Base-by-base conservation (phyloP, 2,797 vertebrate genomes). In the Calcarius lapponicus region DNA sequence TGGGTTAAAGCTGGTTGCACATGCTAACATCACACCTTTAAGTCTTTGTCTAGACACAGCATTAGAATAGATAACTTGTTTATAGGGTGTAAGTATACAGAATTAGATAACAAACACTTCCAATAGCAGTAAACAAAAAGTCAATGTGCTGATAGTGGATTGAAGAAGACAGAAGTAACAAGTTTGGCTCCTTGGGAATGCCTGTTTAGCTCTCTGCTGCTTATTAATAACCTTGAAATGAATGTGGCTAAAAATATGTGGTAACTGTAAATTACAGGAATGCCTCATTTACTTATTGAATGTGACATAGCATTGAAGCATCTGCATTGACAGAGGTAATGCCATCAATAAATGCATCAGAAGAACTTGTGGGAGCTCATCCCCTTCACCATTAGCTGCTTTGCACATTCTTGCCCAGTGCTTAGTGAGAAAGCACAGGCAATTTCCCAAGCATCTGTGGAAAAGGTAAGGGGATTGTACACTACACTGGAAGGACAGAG, bases 41-140 rank as follows among this genome's bases (percentile, higher is more conserved):
- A 94, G 47, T 86, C 84, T 92, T 94, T 83, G 85, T 92, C 91
- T 93, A 91, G 92, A 91, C 84, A 85, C 53, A 72, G 60, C 43
- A 81, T 92, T 92, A 94, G 91, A 96, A 91, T n/a, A 94, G 85
- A 69, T 88, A 88, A 86, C 40, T 88, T 96, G 75, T 88, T 94
- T 87, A 80, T 45, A 69, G 72, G 36, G 75, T 80, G 54, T 32
- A 93, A 91, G 54, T 80, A 75, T 65, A 90, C 81, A 93, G 83
- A 89, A 94, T 86, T 90, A 96, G 93, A 66, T 82, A 96, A 86
- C 65, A 95, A 93, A 92, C 62, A 29, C 54, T 75, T 93, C 62
- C 56, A 91, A n/a, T 11, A 83, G 43, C 28, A 13, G 24, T 72
- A 92, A 95, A 92, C 72, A 91, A 91, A 93, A 94, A 75, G 69